Percentiles rank a stretch among this genome's conserved stretches.
Evolutionary conservation across 2,888 invertebrate genomes (phyloP).

Genomic region (Temnothorax unifasciatus): DNA sequence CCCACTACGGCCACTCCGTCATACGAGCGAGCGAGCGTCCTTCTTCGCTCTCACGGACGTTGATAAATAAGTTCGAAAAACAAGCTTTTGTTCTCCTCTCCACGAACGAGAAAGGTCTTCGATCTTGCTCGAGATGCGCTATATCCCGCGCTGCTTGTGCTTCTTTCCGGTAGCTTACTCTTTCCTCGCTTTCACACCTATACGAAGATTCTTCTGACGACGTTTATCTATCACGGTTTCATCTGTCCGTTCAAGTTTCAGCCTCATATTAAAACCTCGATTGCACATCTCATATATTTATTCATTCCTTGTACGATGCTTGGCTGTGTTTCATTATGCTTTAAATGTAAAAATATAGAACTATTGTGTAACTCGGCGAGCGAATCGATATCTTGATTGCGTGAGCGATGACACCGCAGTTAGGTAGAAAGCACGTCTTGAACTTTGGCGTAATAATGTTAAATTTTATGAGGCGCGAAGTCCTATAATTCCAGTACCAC

Average conservation of each 20-base stretch:
- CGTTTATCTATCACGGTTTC: background rate
- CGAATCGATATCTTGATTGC: constrained; percentile 39
- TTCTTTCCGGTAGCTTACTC: background rate
- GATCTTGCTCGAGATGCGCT: constrained; percentile 27
- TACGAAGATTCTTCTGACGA: background rate
- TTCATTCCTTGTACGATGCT: background rate
- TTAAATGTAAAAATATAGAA: background rate
- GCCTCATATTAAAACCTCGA: background rate
- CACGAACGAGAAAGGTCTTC: constrained; percentile 16
- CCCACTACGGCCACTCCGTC: background rate
- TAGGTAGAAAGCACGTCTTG: constrained; percentile 76
- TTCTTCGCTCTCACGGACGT: constrained; percentile 8
- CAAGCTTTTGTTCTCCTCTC: constrained; percentile 28
- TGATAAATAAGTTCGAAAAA: constrained; percentile 49
- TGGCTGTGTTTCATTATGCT: background rate
- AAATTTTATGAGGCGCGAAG: constrained; percentile 84
- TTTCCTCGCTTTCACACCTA: background rate
- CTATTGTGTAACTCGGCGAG: background rate
- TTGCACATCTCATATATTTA: background rate
- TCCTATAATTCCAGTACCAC: constrained; percentile 82
- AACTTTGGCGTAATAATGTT: constrained; percentile 83
- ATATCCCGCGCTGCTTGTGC: background rate
- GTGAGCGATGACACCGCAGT: constrained; percentile 47
- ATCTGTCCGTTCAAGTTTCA: background rate
- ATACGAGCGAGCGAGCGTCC: background rate